These are phyloP conservation scores for Takifugu flavidus DNA, from an alignment of 2,113 vertebrate genomes.

Conservation along the genomic window DNA sequence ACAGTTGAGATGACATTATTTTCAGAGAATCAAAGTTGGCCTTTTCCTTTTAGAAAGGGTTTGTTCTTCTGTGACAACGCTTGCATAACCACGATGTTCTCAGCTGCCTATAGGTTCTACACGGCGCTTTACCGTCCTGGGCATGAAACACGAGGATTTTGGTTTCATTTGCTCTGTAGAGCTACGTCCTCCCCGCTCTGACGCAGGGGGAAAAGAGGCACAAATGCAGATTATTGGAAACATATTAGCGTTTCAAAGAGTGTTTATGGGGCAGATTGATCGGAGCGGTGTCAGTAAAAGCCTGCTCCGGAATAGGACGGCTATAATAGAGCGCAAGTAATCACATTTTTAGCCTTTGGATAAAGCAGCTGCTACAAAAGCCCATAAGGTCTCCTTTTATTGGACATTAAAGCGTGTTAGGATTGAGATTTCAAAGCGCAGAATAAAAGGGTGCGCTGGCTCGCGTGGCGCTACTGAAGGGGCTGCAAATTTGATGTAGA, in stretches of 20 bases:
- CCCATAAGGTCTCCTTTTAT: constrained; percentile 44
- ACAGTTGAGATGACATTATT: not conserved
- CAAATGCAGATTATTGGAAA: constrained; percentile 59
- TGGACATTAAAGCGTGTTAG: constrained; percentile 60
- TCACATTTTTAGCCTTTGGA: constrained; percentile 51
- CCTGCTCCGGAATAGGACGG: constrained; percentile 48
- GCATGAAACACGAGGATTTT: not conserved
- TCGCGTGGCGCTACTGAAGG: constrained; percentile 48
- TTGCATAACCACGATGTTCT: constrained; percentile 11
- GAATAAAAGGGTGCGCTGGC: constrained; percentile 47
- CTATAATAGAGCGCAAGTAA: constrained; percentile 61
- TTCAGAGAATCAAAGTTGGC: not conserved
- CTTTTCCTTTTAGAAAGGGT: not conserved
- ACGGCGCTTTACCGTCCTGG: constrained; percentile 7
- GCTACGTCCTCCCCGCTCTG: not conserved
- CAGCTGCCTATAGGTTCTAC: constrained; percentile 7
- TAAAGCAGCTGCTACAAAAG: constrained; percentile 60
- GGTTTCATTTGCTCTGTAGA: not conserved
- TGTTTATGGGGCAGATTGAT: constrained; percentile 48
- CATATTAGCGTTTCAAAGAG: constrained; percentile 54
- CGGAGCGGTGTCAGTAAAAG: constrained; percentile 48
- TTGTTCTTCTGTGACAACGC: not conserved
- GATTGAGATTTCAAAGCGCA: constrained; percentile 53
- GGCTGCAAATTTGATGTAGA: constrained; percentile 41
- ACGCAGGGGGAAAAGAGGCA: not conserved